A percentile compares a stretch with the other conserved stretches of the same genome.
Conservation (phyloP, 1,140 invertebrate species). For the Drosophila seguyi region DNA sequence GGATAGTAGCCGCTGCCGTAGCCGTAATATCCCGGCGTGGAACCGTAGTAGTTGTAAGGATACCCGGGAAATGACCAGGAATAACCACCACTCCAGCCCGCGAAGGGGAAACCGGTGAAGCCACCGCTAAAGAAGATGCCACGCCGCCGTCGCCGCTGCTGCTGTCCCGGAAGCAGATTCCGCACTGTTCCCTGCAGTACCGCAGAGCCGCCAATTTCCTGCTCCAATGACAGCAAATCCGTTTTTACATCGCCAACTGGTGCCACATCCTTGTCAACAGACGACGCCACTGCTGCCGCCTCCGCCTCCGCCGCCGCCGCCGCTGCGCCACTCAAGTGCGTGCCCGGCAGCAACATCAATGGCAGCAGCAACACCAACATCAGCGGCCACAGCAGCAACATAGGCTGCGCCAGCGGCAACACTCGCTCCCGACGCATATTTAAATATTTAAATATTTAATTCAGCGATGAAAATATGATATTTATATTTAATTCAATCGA, state of each 20-base stretch:
- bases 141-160: slow-evolving; percentile 40
- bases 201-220: slow-evolving; percentile 77
- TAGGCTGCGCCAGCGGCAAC: slow-evolving; percentile 28
- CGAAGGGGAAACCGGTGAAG: slow-evolving; percentile 34
- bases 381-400: slow-evolving; percentile 10
- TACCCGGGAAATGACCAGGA: slow-evolving; percentile 42
- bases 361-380: slow-evolving; percentile 21
- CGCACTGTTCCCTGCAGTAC: slow-evolving; percentile 2
- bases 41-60: slow-evolving; percentile 34
- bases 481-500: slow-evolving; percentile 56
- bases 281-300: slow-evolving; percentile 29
- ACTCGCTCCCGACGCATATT: slow-evolving; percentile 41
- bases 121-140: slow-evolving; percentile 60
- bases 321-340: slow-evolving; percentile 60
- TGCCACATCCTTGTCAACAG: slow-evolving; percentile 80
- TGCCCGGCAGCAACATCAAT: slow-evolving; percentile 35
- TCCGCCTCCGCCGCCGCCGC: slow-evolving; percentile 38
- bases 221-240: slow-evolving; percentile 79
- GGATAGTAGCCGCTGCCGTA: slow-evolving; percentile 65
- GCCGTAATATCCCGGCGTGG: slow-evolving; percentile 44
- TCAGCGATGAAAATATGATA: slow-evolving; percentile 55
- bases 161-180: slow-evolving; percentile 5
- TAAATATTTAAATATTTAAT: slow-evolving; percentile 56
- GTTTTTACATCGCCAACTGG: slow-evolving; percentile 77
- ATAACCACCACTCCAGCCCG: slow-evolving; percentile 41